Conservation (phyloP, 92 coral and sea anemone genomes). For the Hydrozoanthus gracilis region DNA sequence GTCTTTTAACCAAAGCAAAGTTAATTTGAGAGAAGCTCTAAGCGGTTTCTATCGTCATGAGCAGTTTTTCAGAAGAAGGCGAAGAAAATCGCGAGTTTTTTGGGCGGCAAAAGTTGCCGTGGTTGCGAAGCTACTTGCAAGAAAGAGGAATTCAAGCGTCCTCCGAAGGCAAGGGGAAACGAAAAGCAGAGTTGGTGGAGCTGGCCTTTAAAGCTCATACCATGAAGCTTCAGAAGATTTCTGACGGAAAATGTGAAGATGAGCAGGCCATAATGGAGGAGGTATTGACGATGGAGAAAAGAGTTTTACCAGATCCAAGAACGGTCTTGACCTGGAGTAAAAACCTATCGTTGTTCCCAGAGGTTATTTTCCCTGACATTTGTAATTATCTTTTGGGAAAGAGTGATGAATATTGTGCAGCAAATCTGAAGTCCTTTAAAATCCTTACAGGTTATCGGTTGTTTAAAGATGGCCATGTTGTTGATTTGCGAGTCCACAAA, state of each 20-base stretch:
- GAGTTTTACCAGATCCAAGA: constrained; percentile 47
- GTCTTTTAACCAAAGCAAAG: too few relatives aligned
- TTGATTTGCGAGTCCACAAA: constrained; percentile 47
- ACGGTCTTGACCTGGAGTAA: constrained; percentile 45
- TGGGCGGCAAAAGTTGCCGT: too few relatives aligned
- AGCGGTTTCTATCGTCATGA: too few relatives aligned
- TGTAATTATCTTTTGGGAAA: constrained; percentile 57
- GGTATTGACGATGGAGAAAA: constrained; percentile 5
- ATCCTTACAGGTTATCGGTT: constrained; percentile 46
- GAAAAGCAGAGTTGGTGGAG: constrained; percentile 54
- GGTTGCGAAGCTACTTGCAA: constrained; percentile 5
- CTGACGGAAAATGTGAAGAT: constrained; percentile 33
- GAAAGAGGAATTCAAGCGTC: constrained; percentile 56
- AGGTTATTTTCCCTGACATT: constrained; percentile 58
- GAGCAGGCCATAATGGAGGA: not conserved
- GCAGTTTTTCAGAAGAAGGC: too few relatives aligned
- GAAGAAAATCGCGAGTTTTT: too few relatives aligned
- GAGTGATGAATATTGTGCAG: constrained; percentile 41
- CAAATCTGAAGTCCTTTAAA: constrained; percentile 47
- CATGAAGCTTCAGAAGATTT: constrained; percentile 48
- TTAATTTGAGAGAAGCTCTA: too few relatives aligned
- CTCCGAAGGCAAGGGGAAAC: constrained; percentile 46
- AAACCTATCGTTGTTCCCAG: constrained; percentile 41
- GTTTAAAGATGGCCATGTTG: constrained; percentile 62
- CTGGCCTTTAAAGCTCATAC: constrained; percentile 40